A percentile compares a stretch with the other conserved stretches of the same genome.
phyloP scores from a whole-genome alignment of 2,888 invertebrate genomes.

The Drosophila sordidula region DNA sequence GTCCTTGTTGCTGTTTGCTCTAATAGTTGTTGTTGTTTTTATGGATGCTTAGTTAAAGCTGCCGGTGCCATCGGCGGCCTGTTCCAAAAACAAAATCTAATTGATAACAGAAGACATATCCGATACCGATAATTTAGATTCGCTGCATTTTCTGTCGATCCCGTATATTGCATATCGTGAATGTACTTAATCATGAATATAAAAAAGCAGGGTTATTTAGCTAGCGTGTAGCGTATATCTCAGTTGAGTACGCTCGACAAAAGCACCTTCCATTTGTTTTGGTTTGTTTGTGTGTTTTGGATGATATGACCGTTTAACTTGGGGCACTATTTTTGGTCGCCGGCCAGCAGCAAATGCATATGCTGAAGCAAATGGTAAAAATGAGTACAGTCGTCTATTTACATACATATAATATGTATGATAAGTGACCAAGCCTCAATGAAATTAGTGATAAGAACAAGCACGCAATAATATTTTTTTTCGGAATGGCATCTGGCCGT shows the following conservation, averaged over 20 bases:
- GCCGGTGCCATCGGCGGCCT: conserved; percentile 27
- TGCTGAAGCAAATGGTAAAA: not conserved
- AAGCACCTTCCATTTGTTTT: not conserved
- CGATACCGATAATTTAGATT: not conserved
- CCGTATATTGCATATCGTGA: no score
- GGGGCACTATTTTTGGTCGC: conserved; percentile 9
- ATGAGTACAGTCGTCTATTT: not conserved
- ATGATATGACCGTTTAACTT: conserved; percentile 36
- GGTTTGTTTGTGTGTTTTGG: conserved; percentile 2
- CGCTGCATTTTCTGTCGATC: no score
- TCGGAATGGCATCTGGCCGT: conserved; percentile 18
- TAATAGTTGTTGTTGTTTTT: conserved; percentile 27
- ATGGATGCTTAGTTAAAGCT: conserved; percentile 43
- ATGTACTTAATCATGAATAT: no score
- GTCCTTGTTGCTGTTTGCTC: conserved; percentile 52
- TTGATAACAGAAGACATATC: not conserved
- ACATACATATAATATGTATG: not conserved
- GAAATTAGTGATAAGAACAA: conserved; percentile 7
- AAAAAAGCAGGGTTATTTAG: no score
- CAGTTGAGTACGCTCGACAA: not conserved
- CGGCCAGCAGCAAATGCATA: not conserved
- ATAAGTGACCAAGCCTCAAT: not conserved
- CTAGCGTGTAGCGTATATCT: conserved; percentile 3
- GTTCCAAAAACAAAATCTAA: conserved; percentile 6
- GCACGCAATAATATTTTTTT: conserved; percentile 1